Evolutionary conservation across 2,113 vertebrate species (phyloP), one percentile per base, ranked within the genome.

Genomic region (Acanthochromis polyacanthus): DNA sequence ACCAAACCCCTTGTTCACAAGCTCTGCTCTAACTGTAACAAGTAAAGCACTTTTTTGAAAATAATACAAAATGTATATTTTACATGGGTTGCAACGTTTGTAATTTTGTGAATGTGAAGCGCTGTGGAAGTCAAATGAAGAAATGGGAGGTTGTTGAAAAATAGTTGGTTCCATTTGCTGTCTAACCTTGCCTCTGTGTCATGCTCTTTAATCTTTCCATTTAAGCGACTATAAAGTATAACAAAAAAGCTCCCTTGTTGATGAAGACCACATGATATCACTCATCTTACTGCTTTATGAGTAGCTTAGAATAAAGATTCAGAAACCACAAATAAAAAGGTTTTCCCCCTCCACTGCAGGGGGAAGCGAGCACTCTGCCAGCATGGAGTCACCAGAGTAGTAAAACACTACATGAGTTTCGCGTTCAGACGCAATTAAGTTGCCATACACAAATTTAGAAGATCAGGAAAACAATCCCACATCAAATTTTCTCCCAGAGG

Each of bases 281-380:
- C 84, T 90, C 85, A 89, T 90, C 90, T 75, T 52, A 5, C 56
- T 50, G 32, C 84, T 92, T 92, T 89, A 89, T 83, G 84, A 88
- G 85, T 46, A 84, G 75, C 73, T 52, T 43, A 82, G 83, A 93
- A 83, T 82, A 82, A 91, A 88, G 86, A 88, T 77, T 77, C 66
- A 82, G 73, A 86, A 75, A 89, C 87, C 88, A 88, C 88, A 87
- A 93, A 91, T 91, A 88, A 90, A 91, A 83, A 89, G 60, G 70
- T 67, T 71, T 78, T 28, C 73, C 81, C 78, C 72, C 66, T 72
- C 78, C 67, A 85, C 68, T 63, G 69, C 32, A 36, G 51, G 83
- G 81, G 56, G 80, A 69, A 63, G 67, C 43, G 45, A 84, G 71
- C 77, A 78, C 81, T 90, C 80, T 88, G 86, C 71, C 80, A 81